A percentile compares a stretch with the other conserved stretches of the same genome.
phyloP scores from a whole-genome alignment of 2,888 invertebrate species.

The Adelognathus sp. region DNA sequence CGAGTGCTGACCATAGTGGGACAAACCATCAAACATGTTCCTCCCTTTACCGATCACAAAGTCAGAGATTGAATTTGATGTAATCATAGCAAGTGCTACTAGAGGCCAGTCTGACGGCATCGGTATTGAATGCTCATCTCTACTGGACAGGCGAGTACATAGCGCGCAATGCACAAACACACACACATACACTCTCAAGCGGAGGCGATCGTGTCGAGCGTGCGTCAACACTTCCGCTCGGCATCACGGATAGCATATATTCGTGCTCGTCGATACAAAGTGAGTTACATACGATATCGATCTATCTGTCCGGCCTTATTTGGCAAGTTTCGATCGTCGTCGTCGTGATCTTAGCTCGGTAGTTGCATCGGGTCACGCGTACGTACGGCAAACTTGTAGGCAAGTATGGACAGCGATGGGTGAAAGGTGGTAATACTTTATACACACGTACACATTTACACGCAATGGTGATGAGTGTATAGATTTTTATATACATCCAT shows the following conservation, averaged over 20 bases:
- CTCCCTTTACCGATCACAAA: not conserved
- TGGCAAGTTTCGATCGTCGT: conserved; percentile 50
- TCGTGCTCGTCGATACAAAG: conserved; percentile 52
- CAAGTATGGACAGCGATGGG: not conserved
- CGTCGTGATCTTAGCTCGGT: conserved; percentile 9
- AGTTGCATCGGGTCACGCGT: conserved; percentile 38
- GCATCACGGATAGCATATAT: conserved; percentile 40
- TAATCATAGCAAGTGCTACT: conserved; percentile 21
- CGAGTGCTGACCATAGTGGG: no score
- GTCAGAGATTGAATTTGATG: not conserved
- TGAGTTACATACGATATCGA: conserved; percentile 53
- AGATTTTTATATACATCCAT: conserved; percentile 45
- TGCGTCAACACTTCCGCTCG: conserved; percentile 54
- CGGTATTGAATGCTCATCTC: conserved; percentile 39
- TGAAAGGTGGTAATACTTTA: not conserved
- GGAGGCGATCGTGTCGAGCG: conserved; percentile 21
- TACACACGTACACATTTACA: not conserved
- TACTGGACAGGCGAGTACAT: not conserved
- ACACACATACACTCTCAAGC: no score
- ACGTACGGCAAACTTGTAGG: conserved; percentile 17
- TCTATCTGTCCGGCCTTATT: conserved; percentile 51
- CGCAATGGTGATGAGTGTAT: not conserved
- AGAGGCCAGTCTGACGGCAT: not conserved
- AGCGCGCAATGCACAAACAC: not conserved
- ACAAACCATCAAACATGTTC: no score